Conservation (phyloP, 2,113 vertebrate genomes). For the Lepus europaeus region DNA sequence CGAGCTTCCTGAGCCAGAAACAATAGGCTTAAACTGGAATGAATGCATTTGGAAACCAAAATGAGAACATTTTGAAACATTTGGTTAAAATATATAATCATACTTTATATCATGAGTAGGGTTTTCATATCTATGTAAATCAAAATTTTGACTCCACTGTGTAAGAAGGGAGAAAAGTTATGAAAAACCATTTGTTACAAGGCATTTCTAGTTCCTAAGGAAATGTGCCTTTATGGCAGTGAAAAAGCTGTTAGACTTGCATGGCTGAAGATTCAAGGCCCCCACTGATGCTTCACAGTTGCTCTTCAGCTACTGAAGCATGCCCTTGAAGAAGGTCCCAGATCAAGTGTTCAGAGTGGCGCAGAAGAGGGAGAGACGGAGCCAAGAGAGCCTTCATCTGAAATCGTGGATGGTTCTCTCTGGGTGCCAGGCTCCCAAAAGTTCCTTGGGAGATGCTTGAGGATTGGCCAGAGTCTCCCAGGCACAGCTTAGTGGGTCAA, state of each 20-base stretch:
- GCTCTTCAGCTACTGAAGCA: not conserved
- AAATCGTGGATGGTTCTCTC: not conserved
- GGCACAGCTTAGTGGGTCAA: not conserved
- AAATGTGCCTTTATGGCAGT: conserved; percentile 26
- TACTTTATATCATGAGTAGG: not conserved
- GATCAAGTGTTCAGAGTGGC: not conserved
- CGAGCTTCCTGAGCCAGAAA: not conserved
- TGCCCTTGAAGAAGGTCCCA: not conserved
- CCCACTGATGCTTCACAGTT: not conserved
- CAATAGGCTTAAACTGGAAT: not conserved
- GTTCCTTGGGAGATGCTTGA: not conserved
- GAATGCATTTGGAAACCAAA: conserved; percentile 31
- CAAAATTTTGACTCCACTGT: conserved; percentile 26
- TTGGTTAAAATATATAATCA: conserved; percentile 22
- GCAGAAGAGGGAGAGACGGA: not conserved
- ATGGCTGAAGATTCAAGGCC: not conserved
- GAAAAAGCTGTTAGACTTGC: not conserved
- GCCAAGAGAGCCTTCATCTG: not conserved
- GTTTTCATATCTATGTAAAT: not conserved
- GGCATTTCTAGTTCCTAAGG: conserved; percentile 29
- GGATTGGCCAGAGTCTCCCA: not conserved
- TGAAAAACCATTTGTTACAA: not conserved
- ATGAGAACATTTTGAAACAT: not conserved
- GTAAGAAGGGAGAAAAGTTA: conserved; percentile 18
- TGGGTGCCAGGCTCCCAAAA: not conserved